phyloP scores from a whole-genome alignment of 2,113 vertebrate genomes.

The Crocuta crocuta region DNA sequence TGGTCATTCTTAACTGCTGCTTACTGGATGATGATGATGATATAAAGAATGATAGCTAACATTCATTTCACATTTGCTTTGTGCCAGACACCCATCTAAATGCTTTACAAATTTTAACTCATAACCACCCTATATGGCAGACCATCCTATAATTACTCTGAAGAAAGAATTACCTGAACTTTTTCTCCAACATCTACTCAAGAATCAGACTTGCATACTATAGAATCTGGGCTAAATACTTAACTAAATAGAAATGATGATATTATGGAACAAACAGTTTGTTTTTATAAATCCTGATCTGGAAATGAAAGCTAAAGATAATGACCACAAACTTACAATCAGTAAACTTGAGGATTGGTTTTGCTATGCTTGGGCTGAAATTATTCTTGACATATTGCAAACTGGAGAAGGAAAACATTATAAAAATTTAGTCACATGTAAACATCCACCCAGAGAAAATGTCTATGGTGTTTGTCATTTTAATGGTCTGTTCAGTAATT shows the following conservation, averaged over 20 bases:
- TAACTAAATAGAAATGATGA: slow-evolving; percentile 47
- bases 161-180: neutral
- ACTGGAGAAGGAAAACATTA: neutral
- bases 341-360: neutral
- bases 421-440: neutral
- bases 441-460: slow-evolving; percentile 15
- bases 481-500: slow-evolving; percentile 11
- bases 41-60: neutral
- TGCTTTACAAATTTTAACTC: neutral
- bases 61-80: neutral
- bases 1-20: neutral
- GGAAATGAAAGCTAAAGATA: neutral
- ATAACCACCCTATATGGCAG: no score
- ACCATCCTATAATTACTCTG: neutral
- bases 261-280: slow-evolving; percentile 25
- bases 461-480: neutral
- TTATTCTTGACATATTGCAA: neutral
- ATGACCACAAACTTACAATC: neutral
- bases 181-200: neutral
- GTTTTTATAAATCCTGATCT: slow-evolving; percentile 37
- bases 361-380: neutral
- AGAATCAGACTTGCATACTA: neutral
- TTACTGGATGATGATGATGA: neutral
- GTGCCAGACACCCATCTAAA: neutral
- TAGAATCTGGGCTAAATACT: neutral